Evolutionary conservation across 1,140 invertebrate genomes (phyloP).

Genomic region (Drosophila simulans): DNA sequence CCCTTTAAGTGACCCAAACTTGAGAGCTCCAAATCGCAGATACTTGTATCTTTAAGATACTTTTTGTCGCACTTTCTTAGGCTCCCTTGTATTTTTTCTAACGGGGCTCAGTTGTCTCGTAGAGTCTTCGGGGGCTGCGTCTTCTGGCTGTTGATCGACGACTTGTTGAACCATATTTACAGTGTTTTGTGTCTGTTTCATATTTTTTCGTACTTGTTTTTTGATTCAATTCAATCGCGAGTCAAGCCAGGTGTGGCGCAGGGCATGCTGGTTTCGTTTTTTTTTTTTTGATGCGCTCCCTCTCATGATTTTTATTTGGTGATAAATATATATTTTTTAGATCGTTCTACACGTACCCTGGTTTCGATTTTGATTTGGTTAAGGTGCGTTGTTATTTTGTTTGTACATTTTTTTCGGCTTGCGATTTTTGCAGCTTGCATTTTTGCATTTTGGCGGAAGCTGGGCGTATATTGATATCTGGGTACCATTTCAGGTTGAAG

Average conservation of each 20-base stretch:
- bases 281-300: constrained; percentile 45
- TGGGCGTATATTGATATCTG: constrained; percentile 84
- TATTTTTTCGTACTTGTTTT: constrained; percentile 34
- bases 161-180: constrained; percentile 71
- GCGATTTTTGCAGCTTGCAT: constrained; percentile 50
- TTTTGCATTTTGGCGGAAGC: constrained; percentile 76
- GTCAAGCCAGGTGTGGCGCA: constrained; percentile 82
- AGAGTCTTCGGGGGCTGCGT: constrained; percentile 50
- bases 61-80: constrained; percentile 15
- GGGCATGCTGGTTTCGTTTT: constrained; percentile 72
- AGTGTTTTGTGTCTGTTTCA: constrained; percentile 62
- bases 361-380: constrained; percentile 51
- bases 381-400: constrained; percentile 52
- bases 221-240: constrained; percentile 81
- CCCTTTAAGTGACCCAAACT: constrained; percentile 61
- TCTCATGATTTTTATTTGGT: constrained; percentile 28
- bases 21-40: constrained; percentile 54
- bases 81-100: constrained; percentile 8
- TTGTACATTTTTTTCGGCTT: constrained; percentile 53
- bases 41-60: constrained; percentile 25
- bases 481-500: constrained; percentile 82
- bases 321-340: constrained; percentile 12
- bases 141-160: constrained; percentile 55
- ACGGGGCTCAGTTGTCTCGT: constrained; percentile 36
- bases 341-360: constrained; percentile 53